Percentiles rank a stretch among this genome's conserved stretches.
These are phyloP conservation scores for Pachliopta kotzebuea DNA, from an alignment of 2,888 invertebrate species.

Conservation along the genomic window DNA sequence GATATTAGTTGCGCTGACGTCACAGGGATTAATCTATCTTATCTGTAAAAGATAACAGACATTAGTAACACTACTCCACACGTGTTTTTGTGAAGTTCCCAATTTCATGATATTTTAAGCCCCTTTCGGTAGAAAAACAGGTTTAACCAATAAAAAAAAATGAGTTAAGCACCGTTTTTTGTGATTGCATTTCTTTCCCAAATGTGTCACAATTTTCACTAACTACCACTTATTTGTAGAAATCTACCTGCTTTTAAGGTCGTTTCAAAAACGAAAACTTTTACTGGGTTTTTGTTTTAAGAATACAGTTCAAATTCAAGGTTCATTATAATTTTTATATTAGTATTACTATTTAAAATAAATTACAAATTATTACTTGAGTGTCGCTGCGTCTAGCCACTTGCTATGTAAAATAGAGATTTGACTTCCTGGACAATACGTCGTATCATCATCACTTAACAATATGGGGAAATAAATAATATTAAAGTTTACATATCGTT, in stretches of 20 bases:
- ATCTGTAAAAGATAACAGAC: conserved; percentile 52
- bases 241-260: not conserved
- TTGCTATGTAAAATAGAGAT: too few relatives aligned
- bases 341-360: too few relatives aligned
- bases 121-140: conserved; percentile 10
- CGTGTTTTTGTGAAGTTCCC: conserved; percentile 25
- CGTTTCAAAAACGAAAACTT: not conserved
- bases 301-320: conserved; percentile 1
- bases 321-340: not conserved
- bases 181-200: not conserved
- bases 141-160: conserved; percentile 4
- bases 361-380: too few relatives aligned
- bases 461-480: too few relatives aligned
- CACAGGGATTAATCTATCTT: conserved; percentile 58
- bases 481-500: too few relatives aligned
- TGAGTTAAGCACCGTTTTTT: conserved; percentile 14
- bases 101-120: conserved; percentile 11
- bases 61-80: conserved; percentile 11
- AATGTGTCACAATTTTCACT: conserved; percentile 10
- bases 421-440: too few relatives aligned
- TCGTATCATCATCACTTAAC: too few relatives aligned
- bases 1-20: conserved; percentile 47
- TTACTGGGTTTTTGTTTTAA: not conserved
- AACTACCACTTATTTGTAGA: conserved; percentile 1
- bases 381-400: too few relatives aligned